Conservation (phyloP, 2,797 vertebrate genomes). For the Allobates femoralis region DNA sequence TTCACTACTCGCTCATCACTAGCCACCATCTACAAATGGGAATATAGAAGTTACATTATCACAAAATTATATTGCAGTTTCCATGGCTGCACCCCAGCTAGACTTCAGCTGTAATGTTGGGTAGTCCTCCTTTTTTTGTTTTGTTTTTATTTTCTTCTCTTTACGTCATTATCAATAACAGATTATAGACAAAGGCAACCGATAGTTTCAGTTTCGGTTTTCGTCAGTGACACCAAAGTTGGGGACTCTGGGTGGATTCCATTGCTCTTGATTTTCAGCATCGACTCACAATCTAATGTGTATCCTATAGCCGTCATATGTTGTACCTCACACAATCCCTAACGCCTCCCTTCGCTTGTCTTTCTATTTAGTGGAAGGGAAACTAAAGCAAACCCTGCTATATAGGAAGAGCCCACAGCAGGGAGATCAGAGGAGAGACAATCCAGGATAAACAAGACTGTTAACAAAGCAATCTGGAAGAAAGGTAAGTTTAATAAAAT, state of each 20-base stretch:
- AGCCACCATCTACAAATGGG: too few relatives aligned
- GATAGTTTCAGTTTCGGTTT: constrained; percentile 54
- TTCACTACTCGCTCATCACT: too few relatives aligned
- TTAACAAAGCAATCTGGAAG: too few relatives aligned
- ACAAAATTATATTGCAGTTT: too few relatives aligned
- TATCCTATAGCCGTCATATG: neutral
- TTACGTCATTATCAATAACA: too few relatives aligned
- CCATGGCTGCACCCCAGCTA: too few relatives aligned
- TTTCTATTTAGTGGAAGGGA: constrained; percentile 4
- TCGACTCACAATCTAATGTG: neutral
- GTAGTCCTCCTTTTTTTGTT: too few relatives aligned
- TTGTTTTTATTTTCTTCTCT: too few relatives aligned
- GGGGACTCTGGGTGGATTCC: neutral
- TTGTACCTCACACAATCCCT: constrained; percentile 4
- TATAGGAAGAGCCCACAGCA: neutral
- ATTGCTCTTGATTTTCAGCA: neutral
- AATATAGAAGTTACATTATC: too few relatives aligned
- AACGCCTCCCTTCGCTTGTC: neutral
- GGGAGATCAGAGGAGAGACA: neutral
- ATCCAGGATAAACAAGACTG: too few relatives aligned
- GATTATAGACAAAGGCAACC: too few relatives aligned
- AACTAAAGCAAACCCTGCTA: neutral
- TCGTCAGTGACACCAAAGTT: neutral
- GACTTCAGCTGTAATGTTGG: too few relatives aligned
- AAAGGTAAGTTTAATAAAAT: neutral